These are phyloP conservation scores for Dallia pectoralis DNA, from an alignment of 2,797 vertebrate species.

Conservation along the genomic window DNA sequence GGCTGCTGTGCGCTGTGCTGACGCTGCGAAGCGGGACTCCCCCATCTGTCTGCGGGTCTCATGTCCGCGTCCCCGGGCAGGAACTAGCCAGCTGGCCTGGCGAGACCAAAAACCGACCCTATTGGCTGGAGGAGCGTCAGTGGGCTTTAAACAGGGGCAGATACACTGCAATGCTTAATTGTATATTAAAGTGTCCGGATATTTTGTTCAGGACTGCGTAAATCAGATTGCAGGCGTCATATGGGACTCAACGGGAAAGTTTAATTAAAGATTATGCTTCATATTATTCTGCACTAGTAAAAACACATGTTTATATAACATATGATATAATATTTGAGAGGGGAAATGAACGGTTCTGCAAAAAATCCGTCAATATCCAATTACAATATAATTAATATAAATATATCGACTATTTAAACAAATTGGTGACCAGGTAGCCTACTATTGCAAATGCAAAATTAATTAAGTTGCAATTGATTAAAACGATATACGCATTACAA, in stretches of 20 bases:
- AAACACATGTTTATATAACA: neutral
- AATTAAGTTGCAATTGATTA: too few relatives aligned
- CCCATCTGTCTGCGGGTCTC: neutral
- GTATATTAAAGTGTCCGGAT: neutral
- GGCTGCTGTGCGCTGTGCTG: slow-evolving; percentile 3
- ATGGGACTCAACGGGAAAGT: neutral
- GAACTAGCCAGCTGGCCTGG: slow-evolving; percentile 5
- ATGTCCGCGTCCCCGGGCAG: too few relatives aligned
- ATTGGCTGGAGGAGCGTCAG: neutral
- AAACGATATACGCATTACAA: too few relatives aligned
- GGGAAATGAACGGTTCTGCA: neutral
- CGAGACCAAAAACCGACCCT: neutral
- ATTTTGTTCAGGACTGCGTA: neutral
- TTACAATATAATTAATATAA: too few relatives aligned
- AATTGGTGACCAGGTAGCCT: too few relatives aligned
- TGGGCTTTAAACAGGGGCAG: neutral
- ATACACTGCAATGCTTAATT: neutral
- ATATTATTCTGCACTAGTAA: neutral
- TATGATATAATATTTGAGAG: neutral
- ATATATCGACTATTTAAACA: too few relatives aligned
- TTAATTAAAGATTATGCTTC: neutral
- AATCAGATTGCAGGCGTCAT: neutral
- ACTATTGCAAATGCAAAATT: too few relatives aligned
- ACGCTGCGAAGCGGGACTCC: neutral
- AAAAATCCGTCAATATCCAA: too few relatives aligned